phyloP scores from a whole-genome alignment of 2,797 vertebrate species.

The Eleutherodactylus coqui region DNA sequence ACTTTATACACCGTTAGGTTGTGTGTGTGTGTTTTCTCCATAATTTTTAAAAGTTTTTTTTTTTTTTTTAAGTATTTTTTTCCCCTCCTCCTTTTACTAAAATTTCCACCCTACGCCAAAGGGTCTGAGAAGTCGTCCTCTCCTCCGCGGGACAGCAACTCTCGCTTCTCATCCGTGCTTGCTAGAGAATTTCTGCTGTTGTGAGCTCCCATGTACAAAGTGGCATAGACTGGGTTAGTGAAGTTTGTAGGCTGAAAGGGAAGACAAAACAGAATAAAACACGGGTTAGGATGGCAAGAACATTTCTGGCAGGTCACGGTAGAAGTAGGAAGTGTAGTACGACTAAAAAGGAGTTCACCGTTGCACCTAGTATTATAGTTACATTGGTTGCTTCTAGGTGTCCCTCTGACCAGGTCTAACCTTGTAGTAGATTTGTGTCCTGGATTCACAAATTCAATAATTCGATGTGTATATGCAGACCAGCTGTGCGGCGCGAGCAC shows the following conservation, averaged over 20 bases:
- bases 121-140: constrained; percentile 94
- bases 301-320: background rate
- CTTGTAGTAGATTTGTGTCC: no score
- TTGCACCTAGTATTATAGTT: no score
- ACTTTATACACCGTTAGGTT: constrained; percentile 91
- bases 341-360: background rate
- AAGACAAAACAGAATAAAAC: background rate
- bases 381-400: no score
- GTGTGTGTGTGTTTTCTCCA: constrained; percentile 70
- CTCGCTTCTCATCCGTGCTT: constrained; percentile 96
- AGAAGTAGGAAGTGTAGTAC: no score
- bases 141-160: constrained; percentile 87
- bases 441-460: no score
- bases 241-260: constrained; percentile 91
- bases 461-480: no score
- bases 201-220: constrained; percentile 96
- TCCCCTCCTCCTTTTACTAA: constrained; percentile 71
- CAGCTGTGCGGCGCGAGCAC: no score
- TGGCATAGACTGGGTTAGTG: constrained; percentile 97
- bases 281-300: background rate
- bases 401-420: no score
- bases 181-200: constrained; percentile 95
- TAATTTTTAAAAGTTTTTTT: constrained; percentile 54
- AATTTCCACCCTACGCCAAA: constrained; percentile 82
- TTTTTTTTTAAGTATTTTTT: constrained; percentile 62